These are phyloP conservation scores for Machimus atricapillus DNA, from an alignment of 2,888 invertebrate genomes.

Conservation along the genomic window DNA sequence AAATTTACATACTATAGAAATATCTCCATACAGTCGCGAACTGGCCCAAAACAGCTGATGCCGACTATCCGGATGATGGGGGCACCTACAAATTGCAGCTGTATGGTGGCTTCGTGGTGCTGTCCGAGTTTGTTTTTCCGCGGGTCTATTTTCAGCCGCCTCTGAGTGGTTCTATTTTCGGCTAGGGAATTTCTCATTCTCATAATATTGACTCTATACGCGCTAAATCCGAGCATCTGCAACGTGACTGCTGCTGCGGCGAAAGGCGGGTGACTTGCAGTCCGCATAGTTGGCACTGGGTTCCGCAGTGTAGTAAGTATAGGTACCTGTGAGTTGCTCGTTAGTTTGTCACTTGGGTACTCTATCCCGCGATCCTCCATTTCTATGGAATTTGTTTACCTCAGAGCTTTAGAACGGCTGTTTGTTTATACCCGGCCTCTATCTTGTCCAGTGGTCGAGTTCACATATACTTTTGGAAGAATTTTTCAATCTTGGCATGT, in stretches of 20 bases:
- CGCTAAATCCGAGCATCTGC: not conserved
- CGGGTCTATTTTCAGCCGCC: not conserved
- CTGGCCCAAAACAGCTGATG: not conserved
- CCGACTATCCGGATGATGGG: not conserved
- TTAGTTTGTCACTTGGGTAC: not conserved
- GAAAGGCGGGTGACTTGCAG: not conserved
- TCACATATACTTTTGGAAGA: not conserved
- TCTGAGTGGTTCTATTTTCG: not conserved
- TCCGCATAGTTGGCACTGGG: not conserved
- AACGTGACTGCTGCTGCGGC: not conserved
- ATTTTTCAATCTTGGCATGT: not conserved
- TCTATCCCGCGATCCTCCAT: too few species aligned
- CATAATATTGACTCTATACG: not conserved
- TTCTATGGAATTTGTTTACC: not conserved
- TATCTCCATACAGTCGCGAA: not conserved
- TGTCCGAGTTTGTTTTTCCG: not conserved
- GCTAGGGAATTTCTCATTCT: not conserved
- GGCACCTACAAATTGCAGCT: not conserved
- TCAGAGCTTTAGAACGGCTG: not conserved
- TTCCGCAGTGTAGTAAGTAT: not conserved
- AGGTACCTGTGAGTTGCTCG: not conserved
- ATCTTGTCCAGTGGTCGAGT: not conserved
- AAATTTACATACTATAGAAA: not conserved
- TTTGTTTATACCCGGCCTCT: not conserved
- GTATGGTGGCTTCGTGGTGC: not conserved